Conservation (phyloP, 2,888 invertebrate genomes). For the Drosophila rubida region DNA sequence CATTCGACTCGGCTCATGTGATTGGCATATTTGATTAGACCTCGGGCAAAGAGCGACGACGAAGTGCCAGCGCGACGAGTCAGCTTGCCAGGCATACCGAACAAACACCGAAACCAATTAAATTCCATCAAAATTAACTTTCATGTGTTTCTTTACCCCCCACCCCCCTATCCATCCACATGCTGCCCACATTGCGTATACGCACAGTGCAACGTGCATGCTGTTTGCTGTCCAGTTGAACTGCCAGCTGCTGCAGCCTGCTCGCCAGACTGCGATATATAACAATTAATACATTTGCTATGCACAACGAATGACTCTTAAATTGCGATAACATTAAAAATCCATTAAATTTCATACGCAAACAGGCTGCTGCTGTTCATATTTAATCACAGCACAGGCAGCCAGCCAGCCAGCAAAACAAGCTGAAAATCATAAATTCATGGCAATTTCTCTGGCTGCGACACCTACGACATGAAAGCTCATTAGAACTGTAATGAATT, state of each 20-base stretch:
- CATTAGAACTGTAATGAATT: not conserved
- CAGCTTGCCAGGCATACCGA: constrained; percentile 17
- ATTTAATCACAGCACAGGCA: not conserved
- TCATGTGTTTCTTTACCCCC: constrained; percentile 1
- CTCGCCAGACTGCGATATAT: constrained; percentile 3
- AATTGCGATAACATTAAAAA: constrained; percentile 42
- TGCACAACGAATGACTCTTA: constrained; percentile 34
- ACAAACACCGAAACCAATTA: constrained; percentile 39
- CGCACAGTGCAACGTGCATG: constrained; percentile 3
- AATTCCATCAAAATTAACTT: constrained; percentile 37
- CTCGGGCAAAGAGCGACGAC: constrained; percentile 5
- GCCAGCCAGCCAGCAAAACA: constrained; percentile 1
- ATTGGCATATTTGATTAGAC: constrained; percentile 67
- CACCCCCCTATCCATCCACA: no score
- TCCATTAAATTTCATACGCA: constrained; percentile 4
- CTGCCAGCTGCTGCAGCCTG: constrained; percentile 7
- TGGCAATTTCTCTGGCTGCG: not conserved
- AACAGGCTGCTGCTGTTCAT: constrained; percentile 2
- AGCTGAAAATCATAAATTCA: constrained; percentile 7
- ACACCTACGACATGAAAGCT: not conserved
- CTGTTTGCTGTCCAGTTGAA: not conserved
- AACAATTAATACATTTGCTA: constrained; percentile 47
- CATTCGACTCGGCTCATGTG: constrained; percentile 55
- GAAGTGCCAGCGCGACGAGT: constrained; percentile 3
- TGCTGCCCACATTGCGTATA: constrained; percentile 33